Evolutionary conservation across 2,797 vertebrate genomes (phyloP).

Genomic region (Thaleichthys pacificus): DNA sequence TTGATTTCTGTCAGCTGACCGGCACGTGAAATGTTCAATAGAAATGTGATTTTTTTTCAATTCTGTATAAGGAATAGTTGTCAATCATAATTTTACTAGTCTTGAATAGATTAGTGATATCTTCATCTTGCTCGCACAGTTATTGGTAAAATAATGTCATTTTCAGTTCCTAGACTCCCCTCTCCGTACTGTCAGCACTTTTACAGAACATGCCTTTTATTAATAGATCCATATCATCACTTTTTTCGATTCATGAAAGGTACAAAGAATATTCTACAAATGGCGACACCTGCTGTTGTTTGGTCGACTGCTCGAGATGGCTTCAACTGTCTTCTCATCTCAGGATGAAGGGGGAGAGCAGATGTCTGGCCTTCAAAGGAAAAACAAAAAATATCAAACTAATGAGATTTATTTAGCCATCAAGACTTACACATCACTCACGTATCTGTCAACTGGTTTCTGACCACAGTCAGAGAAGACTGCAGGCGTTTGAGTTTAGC

Average conservation of each 20-base stretch:
- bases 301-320: background rate
- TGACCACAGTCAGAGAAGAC: background rate
- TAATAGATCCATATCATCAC: background rate
- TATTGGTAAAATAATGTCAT: background rate
- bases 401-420: background rate
- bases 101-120: background rate
- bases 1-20: background rate
- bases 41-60: background rate
- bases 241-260: background rate
- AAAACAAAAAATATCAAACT: conserved; percentile 1
- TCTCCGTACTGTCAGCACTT: conserved; percentile 26
- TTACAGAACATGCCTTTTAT: background rate
- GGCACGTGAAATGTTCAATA: background rate
- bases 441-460: background rate
- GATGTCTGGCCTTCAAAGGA: background rate
- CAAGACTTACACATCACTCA: background rate
- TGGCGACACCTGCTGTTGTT: background rate
- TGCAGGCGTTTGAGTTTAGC: background rate
- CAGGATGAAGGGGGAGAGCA: background rate
- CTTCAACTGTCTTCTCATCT: conserved; percentile 5
- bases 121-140: background rate
- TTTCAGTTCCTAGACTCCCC: conserved; percentile 24
- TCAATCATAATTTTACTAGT: conserved; percentile 6
- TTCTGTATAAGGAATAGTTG: conserved; percentile 2
- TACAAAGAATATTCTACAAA: background rate